Conservation (phyloP, 2,888 invertebrate genomes). For the Dastarcus helophoroides region DNA sequence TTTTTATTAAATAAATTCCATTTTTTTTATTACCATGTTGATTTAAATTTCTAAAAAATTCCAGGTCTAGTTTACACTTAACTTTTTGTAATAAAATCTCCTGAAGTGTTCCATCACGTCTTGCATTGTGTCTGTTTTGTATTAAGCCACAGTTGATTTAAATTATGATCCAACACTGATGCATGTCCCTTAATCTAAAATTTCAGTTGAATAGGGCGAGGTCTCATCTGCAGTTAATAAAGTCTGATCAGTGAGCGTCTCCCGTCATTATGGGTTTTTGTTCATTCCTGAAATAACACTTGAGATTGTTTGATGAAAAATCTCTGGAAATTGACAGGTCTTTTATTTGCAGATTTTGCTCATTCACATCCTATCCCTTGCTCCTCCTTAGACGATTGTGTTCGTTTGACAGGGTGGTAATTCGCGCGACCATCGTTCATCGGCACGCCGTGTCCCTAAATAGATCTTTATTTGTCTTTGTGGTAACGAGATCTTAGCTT, state of each 20-base stretch:
- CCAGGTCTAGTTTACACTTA: too few relatives aligned
- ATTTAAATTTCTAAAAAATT: too few relatives aligned
- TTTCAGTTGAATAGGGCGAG: too few relatives aligned
- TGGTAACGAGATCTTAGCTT: slow-evolving; percentile 33
- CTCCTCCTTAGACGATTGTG: slow-evolving; percentile 31
- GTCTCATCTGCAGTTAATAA: slow-evolving; percentile 35
- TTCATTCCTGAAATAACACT: slow-evolving; percentile 37
- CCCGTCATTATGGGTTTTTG: slow-evolving; percentile 38
- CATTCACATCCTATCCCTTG: slow-evolving; percentile 39
- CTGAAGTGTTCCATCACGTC: too few relatives aligned
- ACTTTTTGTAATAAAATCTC: too few relatives aligned
- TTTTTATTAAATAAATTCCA: too few relatives aligned
- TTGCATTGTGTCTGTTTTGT: too few relatives aligned
- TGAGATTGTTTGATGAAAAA: slow-evolving; percentile 35
- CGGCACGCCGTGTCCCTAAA: slow-evolving; percentile 22
- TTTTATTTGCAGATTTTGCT: slow-evolving; percentile 39
- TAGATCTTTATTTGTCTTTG: slow-evolving; percentile 34
- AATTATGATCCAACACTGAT: too few relatives aligned
- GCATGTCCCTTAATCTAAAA: too few relatives aligned
- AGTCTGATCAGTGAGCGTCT: slow-evolving; percentile 31
- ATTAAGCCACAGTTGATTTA: too few relatives aligned
- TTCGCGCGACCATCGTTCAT: slow-evolving; percentile 37
- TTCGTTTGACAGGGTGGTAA: slow-evolving; percentile 33
- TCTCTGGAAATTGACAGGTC: slow-evolving; percentile 38
- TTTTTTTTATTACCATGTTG: too few relatives aligned